Percentiles rank a stretch among this genome's conserved stretches.
phyloP scores from a whole-genome alignment of 1,140 invertebrate genomes.

The Leptoteleia sp. region DNA sequence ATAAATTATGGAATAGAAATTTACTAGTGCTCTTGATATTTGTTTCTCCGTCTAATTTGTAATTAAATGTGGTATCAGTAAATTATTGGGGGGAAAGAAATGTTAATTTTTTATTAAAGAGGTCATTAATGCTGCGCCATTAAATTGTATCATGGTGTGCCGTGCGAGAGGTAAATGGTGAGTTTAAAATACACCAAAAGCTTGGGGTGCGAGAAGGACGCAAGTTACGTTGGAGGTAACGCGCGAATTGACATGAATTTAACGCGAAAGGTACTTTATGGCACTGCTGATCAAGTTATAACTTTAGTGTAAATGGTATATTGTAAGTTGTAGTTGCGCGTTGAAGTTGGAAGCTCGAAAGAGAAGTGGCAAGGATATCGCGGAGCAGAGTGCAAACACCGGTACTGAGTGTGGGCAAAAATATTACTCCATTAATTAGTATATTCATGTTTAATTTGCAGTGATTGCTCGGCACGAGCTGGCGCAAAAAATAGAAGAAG shows the following conservation, averaged over 20 bases:
- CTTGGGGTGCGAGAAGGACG: constrained; percentile 24
- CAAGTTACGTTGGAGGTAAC: constrained; percentile 55
- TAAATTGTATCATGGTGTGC: no score
- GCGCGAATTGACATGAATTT: constrained; percentile 64
- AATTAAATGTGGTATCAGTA: no score
- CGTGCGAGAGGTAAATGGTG: constrained; percentile 19
- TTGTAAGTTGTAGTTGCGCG: constrained; percentile 61
- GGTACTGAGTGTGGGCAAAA: constrained; percentile 41
- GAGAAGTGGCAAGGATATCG: constrained; percentile 51
- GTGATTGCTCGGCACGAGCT: constrained; percentile 37
- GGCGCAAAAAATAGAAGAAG: constrained; percentile 44
- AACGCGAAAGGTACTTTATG: constrained; percentile 65
- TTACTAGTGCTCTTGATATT: no score
- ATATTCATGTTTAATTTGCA: constrained; percentile 59
- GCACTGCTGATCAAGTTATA: constrained; percentile 62
- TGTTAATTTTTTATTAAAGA: no score
- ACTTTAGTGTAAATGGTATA: constrained; percentile 65
- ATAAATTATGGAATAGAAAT: no score
- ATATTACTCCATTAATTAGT: constrained; percentile 57
- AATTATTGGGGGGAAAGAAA: no score
- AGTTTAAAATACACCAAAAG: constrained; percentile 53
- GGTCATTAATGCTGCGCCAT: no score
- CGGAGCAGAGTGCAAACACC: constrained; percentile 33
- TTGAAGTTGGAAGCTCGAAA: constrained; percentile 42
- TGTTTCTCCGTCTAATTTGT: no score